phyloP scores from a whole-genome alignment of 2,797 vertebrate species.

The Pogonophryne albipinna region DNA sequence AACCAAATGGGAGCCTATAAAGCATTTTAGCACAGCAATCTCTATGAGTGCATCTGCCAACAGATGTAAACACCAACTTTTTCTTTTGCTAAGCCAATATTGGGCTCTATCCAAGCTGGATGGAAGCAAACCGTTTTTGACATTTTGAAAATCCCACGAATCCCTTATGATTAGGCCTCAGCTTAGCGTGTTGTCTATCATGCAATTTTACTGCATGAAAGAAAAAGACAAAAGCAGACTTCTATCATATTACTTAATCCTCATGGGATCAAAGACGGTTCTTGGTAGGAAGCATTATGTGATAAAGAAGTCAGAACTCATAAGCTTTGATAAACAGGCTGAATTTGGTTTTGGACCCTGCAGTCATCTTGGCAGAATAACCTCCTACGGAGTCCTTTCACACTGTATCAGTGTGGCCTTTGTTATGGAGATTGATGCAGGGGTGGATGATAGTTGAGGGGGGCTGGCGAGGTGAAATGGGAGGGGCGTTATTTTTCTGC shows the following conservation, averaged over 20 bases:
- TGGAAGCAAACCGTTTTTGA: neutral
- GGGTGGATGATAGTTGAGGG: slow-evolving; percentile 57
- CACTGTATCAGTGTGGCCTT: slow-evolving; percentile 73
- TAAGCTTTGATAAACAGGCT: slow-evolving; percentile 30
- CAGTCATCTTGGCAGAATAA: slow-evolving; percentile 48
- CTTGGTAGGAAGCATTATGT: slow-evolving; percentile 31
- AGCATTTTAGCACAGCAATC: neutral
- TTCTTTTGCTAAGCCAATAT: neutral
- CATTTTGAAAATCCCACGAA: slow-evolving; percentile 5
- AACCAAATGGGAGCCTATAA: neutral
- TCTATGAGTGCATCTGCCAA: neutral
- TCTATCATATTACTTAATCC: slow-evolving; percentile 28
- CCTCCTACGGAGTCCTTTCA: slow-evolving; percentile 64
- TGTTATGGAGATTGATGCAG: slow-evolving; percentile 77
- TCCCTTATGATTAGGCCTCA: slow-evolving; percentile 9
- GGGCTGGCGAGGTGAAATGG: slow-evolving; percentile 55
- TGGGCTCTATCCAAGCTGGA: neutral
- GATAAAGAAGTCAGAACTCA: slow-evolving; percentile 50
- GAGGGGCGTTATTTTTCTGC: slow-evolving; percentile 65
- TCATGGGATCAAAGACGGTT: slow-evolving; percentile 31
- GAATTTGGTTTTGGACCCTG: slow-evolving; percentile 43
- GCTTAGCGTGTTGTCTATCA: neutral
- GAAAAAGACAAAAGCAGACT: slow-evolving; percentile 3
- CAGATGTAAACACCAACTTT: neutral
- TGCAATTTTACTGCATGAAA: neutral